Conservation (phyloP, 64 coral and sea anemone genomes). For the Acropora yongei region DNA sequence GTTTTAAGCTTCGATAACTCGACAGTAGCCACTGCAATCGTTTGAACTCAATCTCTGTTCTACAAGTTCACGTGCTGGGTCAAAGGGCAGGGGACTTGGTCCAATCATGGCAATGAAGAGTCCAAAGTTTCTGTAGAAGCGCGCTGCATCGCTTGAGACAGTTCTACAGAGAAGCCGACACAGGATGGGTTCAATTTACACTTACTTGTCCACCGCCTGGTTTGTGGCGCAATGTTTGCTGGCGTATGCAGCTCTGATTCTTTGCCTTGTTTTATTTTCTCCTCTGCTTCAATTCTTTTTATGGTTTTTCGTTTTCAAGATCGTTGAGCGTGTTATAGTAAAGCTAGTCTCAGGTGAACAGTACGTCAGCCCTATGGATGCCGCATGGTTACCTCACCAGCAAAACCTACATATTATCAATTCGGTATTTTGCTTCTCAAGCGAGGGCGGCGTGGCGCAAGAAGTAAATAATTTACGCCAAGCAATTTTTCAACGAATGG, state of each 20-base stretch:
- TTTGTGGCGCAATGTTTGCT: conserved; percentile 62
- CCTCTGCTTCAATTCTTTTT: conserved; percentile 42
- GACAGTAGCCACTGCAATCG: too few relatives aligned
- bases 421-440: conserved; percentile 14
- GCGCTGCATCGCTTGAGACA: too few relatives aligned
- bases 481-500: conserved; percentile 56
- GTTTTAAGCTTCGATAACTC: too few relatives aligned
- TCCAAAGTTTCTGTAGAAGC: background rate
- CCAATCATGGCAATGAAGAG: background rate
- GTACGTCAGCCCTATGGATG: conserved; percentile 73
- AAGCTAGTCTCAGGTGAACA: background rate
- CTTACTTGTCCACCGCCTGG: background rate
- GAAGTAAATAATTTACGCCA: conserved; percentile 48
- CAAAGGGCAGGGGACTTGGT: background rate
- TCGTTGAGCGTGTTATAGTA: conserved; percentile 51
- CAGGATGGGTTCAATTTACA: too few relatives aligned
- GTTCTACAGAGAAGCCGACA: too few relatives aligned
- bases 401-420: conserved; percentile 72
- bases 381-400: conserved; percentile 61
- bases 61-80: too few relatives aligned
- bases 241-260: background rate
- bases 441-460: conserved; percentile 4
- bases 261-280: background rate
- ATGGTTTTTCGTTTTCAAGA: conserved; percentile 66
- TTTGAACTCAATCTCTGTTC: too few relatives aligned